Conservation (phyloP, 1,140 invertebrate species). For the Drosophila repleta region DNA sequence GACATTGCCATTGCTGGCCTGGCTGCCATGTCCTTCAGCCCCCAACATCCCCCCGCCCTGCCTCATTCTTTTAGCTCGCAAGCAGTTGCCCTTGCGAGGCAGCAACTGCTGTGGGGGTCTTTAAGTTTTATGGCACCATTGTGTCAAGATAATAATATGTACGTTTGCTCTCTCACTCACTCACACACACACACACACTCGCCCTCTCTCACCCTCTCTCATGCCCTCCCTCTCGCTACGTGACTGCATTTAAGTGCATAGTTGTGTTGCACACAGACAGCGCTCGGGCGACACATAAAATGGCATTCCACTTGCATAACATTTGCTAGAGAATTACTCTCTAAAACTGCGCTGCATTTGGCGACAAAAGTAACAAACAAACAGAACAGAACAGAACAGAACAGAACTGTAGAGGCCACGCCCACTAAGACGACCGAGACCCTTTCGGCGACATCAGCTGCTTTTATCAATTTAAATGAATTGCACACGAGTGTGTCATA, state of each 20-base stretch:
- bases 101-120: conserved; percentile 73
- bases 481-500: conserved; percentile 79
- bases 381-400: too few species aligned
- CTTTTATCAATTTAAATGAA: conserved; percentile 81
- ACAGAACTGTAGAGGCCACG: conserved; percentile 26
- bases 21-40: conserved; percentile 41
- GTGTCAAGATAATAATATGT: conserved; percentile 83
- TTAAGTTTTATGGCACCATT: conserved; percentile 82
- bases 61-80: neutral
- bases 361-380: conserved; percentile 53
- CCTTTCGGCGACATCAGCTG: conserved; percentile 12
- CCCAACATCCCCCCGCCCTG: neutral
- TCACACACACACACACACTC: neutral
- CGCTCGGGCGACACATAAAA: too few species aligned
- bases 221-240: conserved; percentile 43
- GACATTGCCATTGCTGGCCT: neutral
- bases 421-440: neutral
- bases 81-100: conserved; percentile 17
- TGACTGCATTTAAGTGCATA: conserved; percentile 82
- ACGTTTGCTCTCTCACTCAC: conserved; percentile 42
- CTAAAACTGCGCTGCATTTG: conserved; percentile 73
- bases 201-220: conserved; percentile 10
- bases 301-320: conserved; percentile 75
- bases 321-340: conserved; percentile 78
- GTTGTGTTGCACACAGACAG: conserved; percentile 64